Evolutionary conservation across 2,888 invertebrate species (phyloP), one percentile per base, ranked within the genome.

Genomic region (Caenorhabditis uteleia): DNA sequence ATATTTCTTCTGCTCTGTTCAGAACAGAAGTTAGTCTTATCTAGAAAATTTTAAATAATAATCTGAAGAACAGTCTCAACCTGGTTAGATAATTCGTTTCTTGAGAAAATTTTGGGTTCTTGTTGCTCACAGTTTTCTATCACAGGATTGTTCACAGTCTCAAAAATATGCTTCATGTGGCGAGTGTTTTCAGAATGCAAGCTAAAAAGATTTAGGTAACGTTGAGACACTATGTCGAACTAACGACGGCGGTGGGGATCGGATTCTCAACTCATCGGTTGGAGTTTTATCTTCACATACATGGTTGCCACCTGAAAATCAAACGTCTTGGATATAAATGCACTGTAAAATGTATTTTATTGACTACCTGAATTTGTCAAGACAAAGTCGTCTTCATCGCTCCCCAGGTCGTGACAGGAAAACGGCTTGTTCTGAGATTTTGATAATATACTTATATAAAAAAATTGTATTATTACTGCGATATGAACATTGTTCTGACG

Each of bases 321-420:
- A 14, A 10, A 18, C 3, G 20, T 40, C 23, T 3, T 18, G n/a
- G 7, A 16, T 20, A 36, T 29, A 10, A 29, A 29, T 29, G 14
- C 14, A 29, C 31, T 29, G 31, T 10, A 29, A 29, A 29, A 29
- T 7, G 31, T n/a, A n/a, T n/a, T n/a, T n/a, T n/a, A 29, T 29
- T 10, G 8, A 29, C 7, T 10, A 29, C 31, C 25, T 25, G 27
- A 49, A 12, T 38, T 14, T 2, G 59, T 23, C 31, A 53, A 48
- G 33, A 64, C 64, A 51, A 57, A 64, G n/a, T 64, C 48, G 12
- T 56, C 40, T n/a, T 62, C 57, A 12, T 53, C 57, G n/a, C n/a
- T n/a, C n/a, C n/a, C n/a, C n/a, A n/a, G n/a, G n/a, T n/a, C n/a
- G n/a, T n/a, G n/a, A n/a, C n/a, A n/a, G n/a, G n/a, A n/a, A n/a